Percentiles rank a stretch among this genome's conserved stretches.
phyloP scores from a whole-genome alignment of 64 coral and sea anemone species.

The Astreopora myriophthalma region DNA sequence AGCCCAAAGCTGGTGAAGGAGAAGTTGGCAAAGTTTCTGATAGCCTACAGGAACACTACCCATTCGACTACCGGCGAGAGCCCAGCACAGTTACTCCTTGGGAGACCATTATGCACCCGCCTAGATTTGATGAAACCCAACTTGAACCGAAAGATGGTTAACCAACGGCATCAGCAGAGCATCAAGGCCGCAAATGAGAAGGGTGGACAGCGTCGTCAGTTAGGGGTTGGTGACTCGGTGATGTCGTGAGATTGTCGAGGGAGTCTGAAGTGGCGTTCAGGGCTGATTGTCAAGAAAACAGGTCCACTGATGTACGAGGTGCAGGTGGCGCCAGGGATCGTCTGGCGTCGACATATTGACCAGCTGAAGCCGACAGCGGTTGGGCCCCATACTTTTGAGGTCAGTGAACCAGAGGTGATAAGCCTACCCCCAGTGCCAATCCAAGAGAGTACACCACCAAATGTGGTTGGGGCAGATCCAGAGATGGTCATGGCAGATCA shows the following conservation, averaged over 20 bases:
- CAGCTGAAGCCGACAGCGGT: constrained; percentile 38
- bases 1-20: too few relatives aligned
- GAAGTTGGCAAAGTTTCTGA: too few relatives aligned
- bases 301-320: constrained; percentile 57
- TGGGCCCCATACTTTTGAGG: not conserved
- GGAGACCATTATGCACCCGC: too few relatives aligned
- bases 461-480: not conserved
- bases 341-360: constrained; percentile 64
- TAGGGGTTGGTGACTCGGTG: constrained; percentile 51
- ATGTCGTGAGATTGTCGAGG: constrained; percentile 50
- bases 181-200: constrained; percentile 42
- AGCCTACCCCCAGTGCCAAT: too few relatives aligned
- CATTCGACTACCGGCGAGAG: too few relatives aligned
- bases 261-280: constrained; percentile 45
- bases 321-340: constrained; percentile 26
- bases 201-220: too few relatives aligned
- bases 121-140: too few relatives aligned
- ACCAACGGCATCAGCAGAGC: too few relatives aligned
- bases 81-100: too few relatives aligned
- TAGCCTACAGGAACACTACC: too few relatives aligned
- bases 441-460: constrained; percentile 5
- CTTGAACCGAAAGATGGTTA: too few relatives aligned
- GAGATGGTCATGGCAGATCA: not conserved
- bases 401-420: not conserved
- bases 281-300: constrained; percentile 40